Conservation (phyloP, 2,797 vertebrate species). For the Myotis planiceps region DNA sequence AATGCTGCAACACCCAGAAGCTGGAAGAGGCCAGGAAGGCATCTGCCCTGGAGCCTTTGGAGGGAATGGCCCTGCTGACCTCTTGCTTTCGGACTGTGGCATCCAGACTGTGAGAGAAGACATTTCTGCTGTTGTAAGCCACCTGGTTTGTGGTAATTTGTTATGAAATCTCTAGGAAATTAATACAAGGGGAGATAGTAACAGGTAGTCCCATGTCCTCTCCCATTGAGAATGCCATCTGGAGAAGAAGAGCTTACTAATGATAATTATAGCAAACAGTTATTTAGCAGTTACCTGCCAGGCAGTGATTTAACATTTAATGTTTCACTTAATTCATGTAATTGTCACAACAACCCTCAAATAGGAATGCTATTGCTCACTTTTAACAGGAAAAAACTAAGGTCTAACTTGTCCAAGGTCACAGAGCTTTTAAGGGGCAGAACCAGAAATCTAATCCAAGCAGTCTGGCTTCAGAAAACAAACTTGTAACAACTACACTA, state of each 20-base stretch:
- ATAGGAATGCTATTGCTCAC: not conserved
- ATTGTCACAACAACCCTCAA: not conserved
- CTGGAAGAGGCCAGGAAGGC: not conserved
- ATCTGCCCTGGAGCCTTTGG: not conserved
- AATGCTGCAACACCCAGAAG: not conserved
- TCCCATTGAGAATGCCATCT: not conserved
- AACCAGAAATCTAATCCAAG: not conserved
- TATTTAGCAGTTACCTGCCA: not conserved
- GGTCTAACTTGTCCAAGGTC: not conserved
- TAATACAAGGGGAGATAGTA: not conserved
- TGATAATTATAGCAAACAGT: not conserved
- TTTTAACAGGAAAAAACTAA: not conserved
- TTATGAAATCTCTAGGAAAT: not conserved
- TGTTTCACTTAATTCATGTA: not conserved
- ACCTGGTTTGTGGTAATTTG: not conserved
- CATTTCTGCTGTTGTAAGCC: not conserved
- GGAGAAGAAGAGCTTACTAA: not conserved
- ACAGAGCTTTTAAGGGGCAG: not conserved
- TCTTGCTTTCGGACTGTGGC: not conserved
- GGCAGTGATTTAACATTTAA: not conserved
- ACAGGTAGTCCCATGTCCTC: not conserved
- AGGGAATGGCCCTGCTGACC: not conserved
- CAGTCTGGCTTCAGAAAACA: not conserved
- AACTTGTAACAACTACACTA: not conserved
- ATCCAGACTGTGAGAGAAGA: not conserved